Base-by-base conservation (phyloP, 1,140 invertebrate genomes). In the Drosophila murphyi region DNA sequence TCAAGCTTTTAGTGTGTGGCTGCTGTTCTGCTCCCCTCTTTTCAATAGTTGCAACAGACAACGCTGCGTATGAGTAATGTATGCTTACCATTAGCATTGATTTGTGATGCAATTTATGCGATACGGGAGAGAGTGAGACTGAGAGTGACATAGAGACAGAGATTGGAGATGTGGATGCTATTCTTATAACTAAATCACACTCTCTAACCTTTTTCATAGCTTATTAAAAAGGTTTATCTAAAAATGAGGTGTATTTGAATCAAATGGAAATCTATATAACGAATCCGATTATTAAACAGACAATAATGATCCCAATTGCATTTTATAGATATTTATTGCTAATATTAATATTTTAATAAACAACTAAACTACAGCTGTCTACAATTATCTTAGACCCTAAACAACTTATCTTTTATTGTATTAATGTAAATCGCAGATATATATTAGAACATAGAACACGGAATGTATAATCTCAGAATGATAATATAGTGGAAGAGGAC, bases 51-150 rank as follows among this genome's bases (percentile, higher is more conserved):
- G 45, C 45, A 47, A 43, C 64, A 68, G 57, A 56, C 85, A 79
- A 74, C 80, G 47, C 47, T 65, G 77, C 83, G 83, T 88, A 88
- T 89, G 83, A 89, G 83, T 88, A 88, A 88, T 88, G 85, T 74
- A 88, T 89, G 83, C 83, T 83, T 78, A 78, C 80, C 80, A 87
- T 87, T 87, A 74, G 88, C 83, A 87, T 87, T 89, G 83, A 87
- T 87, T 87, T 87, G 72, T 75, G 76, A 65, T 71, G 71, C 55
- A 61, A 54, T 60, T 34, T 47, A 47, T 10, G 31, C 12, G 28
- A 50, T 34, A 50, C 32, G 3, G 3, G 3, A 12, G 12, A 4
- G 48, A 8, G 43, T 35, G n/a, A 10, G 12, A 35, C 3, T 2
- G 43, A 10, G 57, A 35, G 12, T 35, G n/a, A 10, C 7, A 35